Conservation (phyloP, 2,888 invertebrate species). For the Dexiosoma caninum region DNA sequence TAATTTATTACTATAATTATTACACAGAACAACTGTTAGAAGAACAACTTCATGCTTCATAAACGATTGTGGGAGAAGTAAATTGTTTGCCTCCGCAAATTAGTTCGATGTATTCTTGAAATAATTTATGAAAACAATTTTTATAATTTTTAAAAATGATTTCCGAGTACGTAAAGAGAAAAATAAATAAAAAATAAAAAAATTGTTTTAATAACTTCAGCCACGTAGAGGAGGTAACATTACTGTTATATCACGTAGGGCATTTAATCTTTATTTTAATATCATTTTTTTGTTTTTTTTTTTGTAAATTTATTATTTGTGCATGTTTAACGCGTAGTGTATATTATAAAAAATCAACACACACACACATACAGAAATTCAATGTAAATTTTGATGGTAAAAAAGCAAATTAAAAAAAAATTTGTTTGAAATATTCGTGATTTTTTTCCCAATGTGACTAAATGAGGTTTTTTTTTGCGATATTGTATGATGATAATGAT, state of each 20-base stretch:
- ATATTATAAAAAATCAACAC: not conserved
- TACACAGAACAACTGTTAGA: not conserved
- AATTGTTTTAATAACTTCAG: not conserved
- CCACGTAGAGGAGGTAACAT: constrained; percentile 39
- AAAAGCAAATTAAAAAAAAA: constrained; percentile 3
- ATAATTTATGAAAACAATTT: constrained; percentile 38
- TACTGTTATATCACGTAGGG: constrained; percentile 51
- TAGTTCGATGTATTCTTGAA: not conserved
- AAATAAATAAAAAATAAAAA: not conserved
- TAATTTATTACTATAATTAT: no score
- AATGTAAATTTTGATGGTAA: constrained; percentile 18
- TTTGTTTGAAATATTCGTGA: constrained; percentile 50
- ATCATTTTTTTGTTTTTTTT: not conserved
- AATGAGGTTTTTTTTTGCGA: not conserved
- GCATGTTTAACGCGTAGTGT: constrained; percentile 40
- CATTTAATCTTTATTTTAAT: constrained; percentile 52
- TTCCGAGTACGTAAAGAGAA: constrained; percentile 30
- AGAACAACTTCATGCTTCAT: not conserved
- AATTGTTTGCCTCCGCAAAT: not conserved
- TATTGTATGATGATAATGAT: constrained; percentile 29
- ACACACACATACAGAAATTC: not conserved
- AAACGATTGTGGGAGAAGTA: not conserved
- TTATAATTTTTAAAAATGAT: constrained; percentile 1
- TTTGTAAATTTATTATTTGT: constrained; percentile 28
- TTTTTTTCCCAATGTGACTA: constrained; percentile 25